phyloP scores from a whole-genome alignment of 2,888 invertebrate species.

The Apotomis betuletana region DNA sequence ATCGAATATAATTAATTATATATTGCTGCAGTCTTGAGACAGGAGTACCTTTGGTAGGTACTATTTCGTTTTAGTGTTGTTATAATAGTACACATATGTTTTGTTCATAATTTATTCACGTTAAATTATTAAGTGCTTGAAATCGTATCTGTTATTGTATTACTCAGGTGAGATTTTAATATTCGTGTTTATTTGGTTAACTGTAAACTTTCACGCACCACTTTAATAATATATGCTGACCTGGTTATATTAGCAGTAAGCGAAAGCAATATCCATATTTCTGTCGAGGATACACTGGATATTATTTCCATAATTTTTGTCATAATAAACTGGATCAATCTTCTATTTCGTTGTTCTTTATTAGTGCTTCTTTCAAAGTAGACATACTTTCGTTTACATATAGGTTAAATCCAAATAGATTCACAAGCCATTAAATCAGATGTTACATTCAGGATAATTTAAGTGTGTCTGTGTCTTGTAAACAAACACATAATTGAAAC shows the following conservation, averaged over 20 bases:
- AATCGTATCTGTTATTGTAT: background rate
- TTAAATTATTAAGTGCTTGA: background rate
- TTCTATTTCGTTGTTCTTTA: too few relatives aligned
- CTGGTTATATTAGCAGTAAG: background rate
- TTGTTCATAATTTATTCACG: background rate
- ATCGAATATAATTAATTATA: background rate
- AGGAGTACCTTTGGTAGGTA: background rate
- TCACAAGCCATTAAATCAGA: too few relatives aligned
- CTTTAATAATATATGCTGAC: background rate
- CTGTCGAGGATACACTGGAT: background rate
- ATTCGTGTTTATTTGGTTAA: background rate
- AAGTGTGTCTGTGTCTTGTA: too few relatives aligned
- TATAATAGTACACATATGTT: background rate
- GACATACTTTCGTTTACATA: too few relatives aligned
- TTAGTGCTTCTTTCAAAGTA: too few relatives aligned
- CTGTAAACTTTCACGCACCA: background rate
- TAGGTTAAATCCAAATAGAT: too few relatives aligned
- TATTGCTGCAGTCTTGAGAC: conserved; percentile 9
- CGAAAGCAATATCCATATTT: background rate
- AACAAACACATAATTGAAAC: too few relatives aligned
- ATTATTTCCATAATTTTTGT: too few relatives aligned
- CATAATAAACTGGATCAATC: too few relatives aligned
- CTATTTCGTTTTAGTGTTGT: background rate
- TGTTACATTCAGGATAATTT: too few relatives aligned
- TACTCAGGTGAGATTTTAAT: background rate